phyloP scores from a whole-genome alignment of 2,113 vertebrate species.

The Hippocampus mohnikei region DNA sequence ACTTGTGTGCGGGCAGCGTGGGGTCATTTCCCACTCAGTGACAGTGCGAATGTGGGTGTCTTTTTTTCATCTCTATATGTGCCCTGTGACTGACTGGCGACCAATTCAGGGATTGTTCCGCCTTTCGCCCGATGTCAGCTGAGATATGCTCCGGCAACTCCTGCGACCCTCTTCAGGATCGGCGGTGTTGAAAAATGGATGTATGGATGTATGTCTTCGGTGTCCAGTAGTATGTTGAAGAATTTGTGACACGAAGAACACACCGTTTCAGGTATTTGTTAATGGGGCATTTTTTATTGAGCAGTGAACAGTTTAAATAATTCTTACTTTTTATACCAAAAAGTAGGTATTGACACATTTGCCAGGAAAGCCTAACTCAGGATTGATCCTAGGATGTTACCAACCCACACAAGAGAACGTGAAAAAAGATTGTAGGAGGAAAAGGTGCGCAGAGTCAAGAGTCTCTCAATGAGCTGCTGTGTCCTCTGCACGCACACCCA shows the following conservation, averaged over 20 bases:
- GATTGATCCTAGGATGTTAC: conserved; percentile 76
- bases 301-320: conserved; percentile 52
- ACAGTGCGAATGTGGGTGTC: too few relatives aligned
- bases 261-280: conserved; percentile 35
- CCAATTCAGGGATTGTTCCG: too few relatives aligned
- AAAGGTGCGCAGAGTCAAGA: conserved; percentile 63
- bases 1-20: too few relatives aligned
- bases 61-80: too few relatives aligned
- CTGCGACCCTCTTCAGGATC: too few relatives aligned
- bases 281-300: conserved; percentile 74
- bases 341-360: conserved; percentile 63
- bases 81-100: too few relatives aligned
- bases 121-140: too few relatives aligned
- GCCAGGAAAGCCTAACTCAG: conserved; percentile 52
- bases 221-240: not conserved
- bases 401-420: conserved; percentile 54
- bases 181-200: too few relatives aligned
- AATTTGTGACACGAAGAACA: conserved; percentile 17
- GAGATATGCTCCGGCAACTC: too few relatives aligned
- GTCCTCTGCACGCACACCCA: conserved; percentile 46
- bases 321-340: conserved; percentile 67
- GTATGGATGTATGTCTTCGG: too few relatives aligned
- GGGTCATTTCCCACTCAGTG: too few relatives aligned
- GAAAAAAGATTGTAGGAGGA: conserved; percentile 38
- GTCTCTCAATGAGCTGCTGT: conserved; percentile 62